Percentiles rank a stretch among this genome's conserved stretches.
Conservation (phyloP, 1,140 invertebrate species). For the Apis cerana region DNA sequence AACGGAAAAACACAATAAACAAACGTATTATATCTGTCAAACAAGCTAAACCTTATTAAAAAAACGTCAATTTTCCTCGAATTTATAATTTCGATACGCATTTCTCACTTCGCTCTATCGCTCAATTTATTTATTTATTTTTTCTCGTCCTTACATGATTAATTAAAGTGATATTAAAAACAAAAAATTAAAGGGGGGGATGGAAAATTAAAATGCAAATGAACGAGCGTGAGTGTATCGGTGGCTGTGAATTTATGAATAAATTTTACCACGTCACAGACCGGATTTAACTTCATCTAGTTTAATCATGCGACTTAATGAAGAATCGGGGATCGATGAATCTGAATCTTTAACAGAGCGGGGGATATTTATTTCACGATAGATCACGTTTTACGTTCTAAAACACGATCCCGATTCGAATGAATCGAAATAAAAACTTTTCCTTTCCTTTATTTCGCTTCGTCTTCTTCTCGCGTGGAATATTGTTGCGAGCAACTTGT, state of each 20-base stretch:
- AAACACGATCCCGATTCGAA: background rate
- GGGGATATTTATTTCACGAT: background rate
- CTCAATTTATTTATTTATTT: background rate
- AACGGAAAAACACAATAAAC: background rate
- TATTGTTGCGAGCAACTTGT: too few relatives aligned
- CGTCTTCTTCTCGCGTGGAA: too few relatives aligned
- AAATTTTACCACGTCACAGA: constrained; percentile 4
- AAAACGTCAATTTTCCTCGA: constrained; percentile 1
- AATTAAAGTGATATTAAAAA: constrained; percentile 29
- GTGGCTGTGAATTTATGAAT: constrained; percentile 27
- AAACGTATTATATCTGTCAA: background rate
- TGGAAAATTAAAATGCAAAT: background rate
- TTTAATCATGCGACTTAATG: background rate
- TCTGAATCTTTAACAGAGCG: background rate
- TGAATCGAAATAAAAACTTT: background rate
- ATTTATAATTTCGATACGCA: constrained; percentile 5
- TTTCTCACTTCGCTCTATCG: background rate
- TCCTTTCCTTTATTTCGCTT: background rate
- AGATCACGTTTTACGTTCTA: background rate
- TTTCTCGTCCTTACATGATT: constrained; percentile 25
- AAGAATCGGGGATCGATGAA: background rate
- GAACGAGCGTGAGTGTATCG: background rate
- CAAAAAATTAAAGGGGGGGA: background rate
- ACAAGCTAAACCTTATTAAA: background rate
- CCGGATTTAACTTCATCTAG: background rate